Conservation (phyloP, 2,797 vertebrate genomes). For the Tinamus major region DNA sequence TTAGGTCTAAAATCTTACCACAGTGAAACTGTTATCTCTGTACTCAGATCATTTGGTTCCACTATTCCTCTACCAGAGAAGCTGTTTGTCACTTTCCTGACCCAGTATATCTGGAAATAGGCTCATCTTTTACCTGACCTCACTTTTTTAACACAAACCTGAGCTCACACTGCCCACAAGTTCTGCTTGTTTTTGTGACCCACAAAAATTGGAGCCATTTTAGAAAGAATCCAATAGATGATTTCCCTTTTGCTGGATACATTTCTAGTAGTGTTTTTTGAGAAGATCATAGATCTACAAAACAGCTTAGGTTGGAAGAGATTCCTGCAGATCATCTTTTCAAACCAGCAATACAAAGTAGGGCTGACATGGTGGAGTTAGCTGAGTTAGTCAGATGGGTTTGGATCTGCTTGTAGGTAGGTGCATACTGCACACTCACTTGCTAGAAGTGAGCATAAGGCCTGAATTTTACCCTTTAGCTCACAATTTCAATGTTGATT, state of each 20-base stretch:
- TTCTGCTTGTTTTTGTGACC: neutral
- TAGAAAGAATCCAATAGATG: neutral
- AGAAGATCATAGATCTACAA: neutral
- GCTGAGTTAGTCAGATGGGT: no score
- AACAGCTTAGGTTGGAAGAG: neutral
- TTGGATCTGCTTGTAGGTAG: neutral
- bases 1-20: neutral
- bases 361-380: neutral
- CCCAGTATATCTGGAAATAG: neutral
- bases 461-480: neutral
- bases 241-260: neutral
- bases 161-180: neutral
- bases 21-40: neutral
- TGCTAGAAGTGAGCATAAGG: neutral
- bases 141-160: neutral
- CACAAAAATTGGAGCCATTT: neutral
- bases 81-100: neutral
- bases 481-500: neutral
- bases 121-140: neutral
- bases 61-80: neutral
- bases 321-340: neutral
- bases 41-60: neutral
- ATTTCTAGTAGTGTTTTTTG: neutral
- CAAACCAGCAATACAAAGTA: neutral
- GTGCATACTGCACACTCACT: neutral